These are phyloP conservation scores for Agrilus biguttatus DNA, from an alignment of 2,888 invertebrate genomes.

Conservation along the genomic window DNA sequence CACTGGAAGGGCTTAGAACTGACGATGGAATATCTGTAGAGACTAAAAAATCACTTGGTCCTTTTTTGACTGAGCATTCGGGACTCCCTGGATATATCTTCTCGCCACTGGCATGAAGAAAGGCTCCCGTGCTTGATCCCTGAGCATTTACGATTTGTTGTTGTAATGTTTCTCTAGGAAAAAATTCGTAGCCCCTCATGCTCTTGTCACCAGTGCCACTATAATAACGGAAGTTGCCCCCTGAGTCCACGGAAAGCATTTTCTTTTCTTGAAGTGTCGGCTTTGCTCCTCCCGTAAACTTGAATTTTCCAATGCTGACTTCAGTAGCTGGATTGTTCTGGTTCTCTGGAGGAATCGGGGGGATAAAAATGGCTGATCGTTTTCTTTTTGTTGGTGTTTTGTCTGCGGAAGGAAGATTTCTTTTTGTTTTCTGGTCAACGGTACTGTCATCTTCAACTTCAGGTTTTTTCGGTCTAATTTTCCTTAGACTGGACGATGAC, in stretches of 20 bases:
- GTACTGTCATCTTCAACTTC: slow-evolving; percentile 16
- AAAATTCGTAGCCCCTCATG: slow-evolving; percentile 61
- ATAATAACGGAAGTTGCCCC: slow-evolving; percentile 73
- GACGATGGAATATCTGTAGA: slow-evolving; percentile 22
- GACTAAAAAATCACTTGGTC: slow-evolving; percentile 23
- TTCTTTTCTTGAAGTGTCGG: slow-evolving; percentile 83
- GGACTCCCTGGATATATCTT: slow-evolving; percentile 30
- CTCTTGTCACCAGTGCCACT: slow-evolving; percentile 74
- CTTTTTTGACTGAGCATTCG: slow-evolving; percentile 21
- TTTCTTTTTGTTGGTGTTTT: slow-evolving; percentile 51
- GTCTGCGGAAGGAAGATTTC: slow-evolving; percentile 26
- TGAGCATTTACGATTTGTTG: slow-evolving; percentile 41
- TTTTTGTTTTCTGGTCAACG: slow-evolving; percentile 24
- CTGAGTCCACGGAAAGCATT: slow-evolving; percentile 79
- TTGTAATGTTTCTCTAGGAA: slow-evolving; percentile 55
- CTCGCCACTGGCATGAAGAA: slow-evolving; percentile 39
- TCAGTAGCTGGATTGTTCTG: slow-evolving; percentile 66
- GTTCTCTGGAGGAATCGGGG: slow-evolving; percentile 63
- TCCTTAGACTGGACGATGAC: slow-evolving; percentile 21
- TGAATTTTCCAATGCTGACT: slow-evolving; percentile 76
- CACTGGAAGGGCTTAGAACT: slow-evolving; percentile 14
- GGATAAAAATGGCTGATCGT: slow-evolving; percentile 71
- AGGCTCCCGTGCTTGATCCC: slow-evolving; percentile 36
- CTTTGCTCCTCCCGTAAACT: slow-evolving; percentile 82
- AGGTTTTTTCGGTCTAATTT: slow-evolving; percentile 25